Percentiles rank a stretch among this genome's conserved stretches.
These are phyloP conservation scores for Aricia agestis DNA, from an alignment of 1,140 invertebrate genomes.

Conservation along the genomic window DNA sequence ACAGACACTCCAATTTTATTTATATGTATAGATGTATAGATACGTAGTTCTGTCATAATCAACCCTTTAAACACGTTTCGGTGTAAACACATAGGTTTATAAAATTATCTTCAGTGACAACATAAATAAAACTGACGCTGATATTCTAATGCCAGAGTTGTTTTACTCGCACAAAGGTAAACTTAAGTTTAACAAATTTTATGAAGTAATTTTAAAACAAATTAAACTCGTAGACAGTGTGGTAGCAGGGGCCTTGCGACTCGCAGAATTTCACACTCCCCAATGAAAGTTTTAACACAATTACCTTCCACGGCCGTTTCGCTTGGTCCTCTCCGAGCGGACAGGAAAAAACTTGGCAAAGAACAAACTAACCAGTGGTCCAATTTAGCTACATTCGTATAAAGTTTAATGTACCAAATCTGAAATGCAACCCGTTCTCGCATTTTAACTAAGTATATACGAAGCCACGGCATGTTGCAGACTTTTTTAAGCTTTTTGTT, in stretches of 20 bases:
- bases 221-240: constrained; percentile 61
- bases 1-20: too few relatives aligned
- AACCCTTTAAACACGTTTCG: too few relatives aligned
- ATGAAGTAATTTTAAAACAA: constrained; percentile 51
- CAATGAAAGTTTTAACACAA: constrained; percentile 73
- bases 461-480: constrained; percentile 31
- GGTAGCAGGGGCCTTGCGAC: constrained; percentile 50
- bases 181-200: constrained; percentile 20
- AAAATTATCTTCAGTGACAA: background rate
- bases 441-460: constrained; percentile 51
- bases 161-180: background rate
- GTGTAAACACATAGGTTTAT: too few relatives aligned
- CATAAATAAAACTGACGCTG: background rate
- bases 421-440: constrained; percentile 55
- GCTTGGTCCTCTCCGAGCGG: constrained; percentile 51
- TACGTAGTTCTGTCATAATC: too few relatives aligned
- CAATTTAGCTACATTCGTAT: constrained; percentile 68
- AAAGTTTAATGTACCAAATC: constrained; percentile 72
- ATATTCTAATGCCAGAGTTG: background rate
- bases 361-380: constrained; percentile 70
- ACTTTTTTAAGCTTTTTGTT: constrained; percentile 36
- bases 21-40: too few relatives aligned
- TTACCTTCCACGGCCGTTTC: constrained; percentile 61
- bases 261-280: constrained; percentile 67
- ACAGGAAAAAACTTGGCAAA: constrained; percentile 71